Evolutionary conservation across 2,797 vertebrate genomes (phyloP).

Genomic region (Argentina silus): DNA sequence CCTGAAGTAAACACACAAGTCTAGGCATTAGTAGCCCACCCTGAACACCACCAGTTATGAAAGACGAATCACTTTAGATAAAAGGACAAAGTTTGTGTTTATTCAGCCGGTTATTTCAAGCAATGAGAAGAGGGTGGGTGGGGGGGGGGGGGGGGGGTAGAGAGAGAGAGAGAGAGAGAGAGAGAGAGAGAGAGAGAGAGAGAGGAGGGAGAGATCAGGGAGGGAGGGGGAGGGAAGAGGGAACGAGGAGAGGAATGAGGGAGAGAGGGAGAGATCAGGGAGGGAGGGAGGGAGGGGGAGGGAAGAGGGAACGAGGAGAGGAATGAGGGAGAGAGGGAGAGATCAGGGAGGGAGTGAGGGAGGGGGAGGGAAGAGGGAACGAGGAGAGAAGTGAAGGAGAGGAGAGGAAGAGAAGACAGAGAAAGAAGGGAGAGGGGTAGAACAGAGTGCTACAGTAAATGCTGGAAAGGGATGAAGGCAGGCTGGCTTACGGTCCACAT

Average conservation of each 20-base stretch:
- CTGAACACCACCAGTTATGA: not conserved
- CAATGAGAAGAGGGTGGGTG: too few relatives aligned
- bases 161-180: not conserved
- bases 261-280: not conserved
- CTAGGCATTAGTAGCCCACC: not conserved
- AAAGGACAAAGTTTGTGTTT: not conserved
- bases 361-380: not conserved
- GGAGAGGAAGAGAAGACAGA: not conserved
- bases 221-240: too few relatives aligned
- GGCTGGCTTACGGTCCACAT: not conserved
- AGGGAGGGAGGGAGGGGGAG: not conserved
- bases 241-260: not conserved
- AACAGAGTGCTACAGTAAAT: not conserved
- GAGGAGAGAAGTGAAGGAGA: not conserved
- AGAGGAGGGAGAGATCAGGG: not conserved
- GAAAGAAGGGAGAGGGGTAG: not conserved
- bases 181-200: not conserved
- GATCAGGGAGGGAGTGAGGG: not conserved
- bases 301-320: not conserved
- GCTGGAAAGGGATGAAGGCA: not conserved
- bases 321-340: not conserved
- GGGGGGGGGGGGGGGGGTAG: too few relatives aligned
- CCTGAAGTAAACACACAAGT: not conserved
- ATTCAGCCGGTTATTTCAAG: not conserved
- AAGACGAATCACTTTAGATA: conserved; percentile 1